phyloP scores from a whole-genome alignment of 2,113 vertebrate genomes.

The Telmatochromis bifrenatus region DNA sequence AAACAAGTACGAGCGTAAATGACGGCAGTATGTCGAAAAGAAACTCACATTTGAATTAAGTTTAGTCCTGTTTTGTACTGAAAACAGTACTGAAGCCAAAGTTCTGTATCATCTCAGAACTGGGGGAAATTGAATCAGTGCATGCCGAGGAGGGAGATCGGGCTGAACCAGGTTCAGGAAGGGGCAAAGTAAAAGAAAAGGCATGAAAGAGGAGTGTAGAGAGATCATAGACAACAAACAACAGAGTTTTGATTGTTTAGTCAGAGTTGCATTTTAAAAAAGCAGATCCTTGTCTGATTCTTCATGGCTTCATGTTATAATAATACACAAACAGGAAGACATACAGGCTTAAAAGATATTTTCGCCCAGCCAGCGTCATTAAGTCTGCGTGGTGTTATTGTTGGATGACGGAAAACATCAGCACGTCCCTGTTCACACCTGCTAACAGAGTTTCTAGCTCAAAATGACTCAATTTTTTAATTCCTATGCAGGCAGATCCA shows the following conservation, averaged over 20 bases:
- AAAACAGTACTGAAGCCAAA: not conserved
- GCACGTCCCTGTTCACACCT: not conserved
- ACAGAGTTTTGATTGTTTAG: not conserved
- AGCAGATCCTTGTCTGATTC: not conserved
- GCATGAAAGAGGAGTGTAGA: not conserved
- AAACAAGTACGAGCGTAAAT: accelerated
- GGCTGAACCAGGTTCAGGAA: not conserved
- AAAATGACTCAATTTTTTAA: not conserved
- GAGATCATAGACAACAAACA: not conserved
- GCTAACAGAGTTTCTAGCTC: not conserved
- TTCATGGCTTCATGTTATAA: not conserved
- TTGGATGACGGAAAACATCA: not conserved
- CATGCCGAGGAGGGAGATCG: accelerated
- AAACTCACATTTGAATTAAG: not conserved
- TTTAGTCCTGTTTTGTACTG: not conserved
- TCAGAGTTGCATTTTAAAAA: not conserved
- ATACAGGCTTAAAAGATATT: not conserved
- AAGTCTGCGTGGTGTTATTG: not conserved
- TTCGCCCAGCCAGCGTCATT: not conserved
- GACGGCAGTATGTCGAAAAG: not conserved
- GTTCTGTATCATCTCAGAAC: not conserved
- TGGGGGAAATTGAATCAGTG: not conserved
- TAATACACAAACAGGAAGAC: not conserved
- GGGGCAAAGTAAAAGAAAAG: not conserved
- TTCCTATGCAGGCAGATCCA: slow-evolving; percentile 27